These are phyloP conservation scores for Leucoma salicis DNA, from an alignment of 2,888 invertebrate genomes.

Conservation along the genomic window DNA sequence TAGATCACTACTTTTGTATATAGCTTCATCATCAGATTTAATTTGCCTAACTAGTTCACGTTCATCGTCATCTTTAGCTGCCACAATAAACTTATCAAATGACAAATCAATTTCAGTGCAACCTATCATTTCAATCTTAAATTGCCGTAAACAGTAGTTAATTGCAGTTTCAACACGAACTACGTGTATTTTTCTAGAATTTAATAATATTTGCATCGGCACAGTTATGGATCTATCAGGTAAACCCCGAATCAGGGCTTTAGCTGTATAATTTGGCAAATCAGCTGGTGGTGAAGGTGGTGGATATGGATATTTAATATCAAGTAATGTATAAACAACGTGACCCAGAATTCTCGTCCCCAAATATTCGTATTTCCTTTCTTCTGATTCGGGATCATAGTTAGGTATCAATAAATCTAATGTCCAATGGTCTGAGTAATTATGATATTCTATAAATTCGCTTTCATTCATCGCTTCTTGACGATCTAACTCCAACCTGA, in stretches of 20 bases:
- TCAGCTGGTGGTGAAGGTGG: conserved; percentile 52
- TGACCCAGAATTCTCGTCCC: conserved; percentile 75
- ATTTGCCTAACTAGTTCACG: conserved; percentile 61
- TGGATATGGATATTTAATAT: conserved; percentile 71
- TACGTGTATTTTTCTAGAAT: conserved; percentile 60
- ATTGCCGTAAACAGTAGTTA: conserved; percentile 80
- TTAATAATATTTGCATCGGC: conserved; percentile 67
- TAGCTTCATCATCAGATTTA: conserved; percentile 55
- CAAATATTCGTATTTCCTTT: conserved; percentile 66
- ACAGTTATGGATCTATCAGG: conserved; percentile 61
- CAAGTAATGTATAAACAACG: conserved; percentile 76
- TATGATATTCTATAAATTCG: conserved; percentile 82
- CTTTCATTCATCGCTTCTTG: conserved; percentile 78
- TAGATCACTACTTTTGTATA: conserved; percentile 49
- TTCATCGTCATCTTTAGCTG: conserved; percentile 50
- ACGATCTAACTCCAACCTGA: conserved; percentile 72
- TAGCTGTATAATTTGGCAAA: conserved; percentile 59
- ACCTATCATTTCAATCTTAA: conserved; percentile 78
- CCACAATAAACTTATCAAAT: conserved; percentile 58
- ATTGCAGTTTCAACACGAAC: conserved; percentile 77
- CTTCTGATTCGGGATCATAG: conserved; percentile 63
- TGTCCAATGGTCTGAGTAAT: conserved; percentile 78
- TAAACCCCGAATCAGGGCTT: conserved; percentile 67
- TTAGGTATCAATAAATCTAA: conserved; percentile 68
- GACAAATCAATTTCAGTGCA: conserved; percentile 71